phyloP scores from a whole-genome alignment of 1,140 invertebrate genomes.

The Listronotus bonariensis region DNA sequence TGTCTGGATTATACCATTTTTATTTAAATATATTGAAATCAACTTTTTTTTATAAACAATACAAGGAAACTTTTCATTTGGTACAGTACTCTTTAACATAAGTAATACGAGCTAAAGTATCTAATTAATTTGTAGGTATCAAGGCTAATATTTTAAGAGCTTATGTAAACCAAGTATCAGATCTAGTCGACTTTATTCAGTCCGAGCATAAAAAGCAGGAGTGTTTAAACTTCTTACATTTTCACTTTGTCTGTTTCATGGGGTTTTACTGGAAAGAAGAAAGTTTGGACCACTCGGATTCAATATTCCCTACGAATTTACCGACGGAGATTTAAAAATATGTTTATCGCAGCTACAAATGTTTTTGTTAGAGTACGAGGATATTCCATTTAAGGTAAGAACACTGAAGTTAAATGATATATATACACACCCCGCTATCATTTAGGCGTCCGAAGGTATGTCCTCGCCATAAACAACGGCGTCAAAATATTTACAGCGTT shows the following conservation, averaged over 20 bases:
- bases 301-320: conserved; percentile 77
- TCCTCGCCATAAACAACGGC: too few relatives aligned
- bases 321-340: conserved; percentile 74
- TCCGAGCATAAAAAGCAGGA: conserved; percentile 58
- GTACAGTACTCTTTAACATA: too few relatives aligned
- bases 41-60: too few relatives aligned
- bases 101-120: not conserved
- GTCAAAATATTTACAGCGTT: too few relatives aligned
- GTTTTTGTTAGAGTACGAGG: conserved; percentile 67
- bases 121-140: conserved; percentile 38
- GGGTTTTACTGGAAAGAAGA: conserved; percentile 66
- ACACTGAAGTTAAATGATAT: conserved; percentile 42
- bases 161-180: conserved; percentile 60
- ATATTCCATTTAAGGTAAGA: conserved; percentile 69
- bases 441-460: too few relatives aligned
- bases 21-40: too few relatives aligned
- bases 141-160: conserved; percentile 70
- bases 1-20: too few relatives aligned
- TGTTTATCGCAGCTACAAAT: conserved; percentile 72
- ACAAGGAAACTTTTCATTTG: too few relatives aligned
- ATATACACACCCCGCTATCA: too few relatives aligned
- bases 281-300: conserved; percentile 76
- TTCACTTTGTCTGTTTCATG: conserved; percentile 75
- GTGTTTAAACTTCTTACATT: conserved; percentile 69
- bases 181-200: conserved; percentile 63